phyloP scores from a whole-genome alignment of 2,113 vertebrate genomes.

The Halichoerus grypus region DNA sequence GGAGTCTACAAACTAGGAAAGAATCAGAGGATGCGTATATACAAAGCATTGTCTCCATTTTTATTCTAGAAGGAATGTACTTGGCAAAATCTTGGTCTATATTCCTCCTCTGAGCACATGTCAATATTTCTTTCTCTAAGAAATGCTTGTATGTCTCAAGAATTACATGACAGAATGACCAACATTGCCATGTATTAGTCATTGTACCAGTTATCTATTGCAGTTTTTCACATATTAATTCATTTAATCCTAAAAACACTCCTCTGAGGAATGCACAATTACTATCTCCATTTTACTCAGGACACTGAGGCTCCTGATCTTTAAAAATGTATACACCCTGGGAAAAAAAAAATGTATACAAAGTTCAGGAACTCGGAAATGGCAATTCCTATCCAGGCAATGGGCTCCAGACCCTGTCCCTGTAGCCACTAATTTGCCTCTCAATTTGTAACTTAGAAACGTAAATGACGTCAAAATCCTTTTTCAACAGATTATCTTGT shows the following conservation, averaged over 20 bases:
- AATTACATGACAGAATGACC: neutral
- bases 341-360: neutral
- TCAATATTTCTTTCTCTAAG: neutral
- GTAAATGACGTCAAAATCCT: neutral
- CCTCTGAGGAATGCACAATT: neutral
- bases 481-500: neutral
- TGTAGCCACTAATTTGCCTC: neutral
- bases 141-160: neutral
- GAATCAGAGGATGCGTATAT: neutral
- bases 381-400: neutral
- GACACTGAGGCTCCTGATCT: neutral
- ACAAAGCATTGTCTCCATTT: neutral
- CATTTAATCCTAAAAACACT: neutral
- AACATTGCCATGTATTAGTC: neutral
- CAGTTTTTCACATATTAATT: neutral
- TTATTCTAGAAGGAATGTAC: neutral
- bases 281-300: neutral
- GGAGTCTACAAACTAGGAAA: neutral
- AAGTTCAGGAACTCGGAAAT: neutral
- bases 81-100: neutral
- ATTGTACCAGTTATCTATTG: neutral
- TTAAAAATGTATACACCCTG: neutral
- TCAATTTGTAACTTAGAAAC: neutral
- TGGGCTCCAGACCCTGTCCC: neutral
- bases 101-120: neutral